Conservation (phyloP, 2,797 vertebrate species). For the Antennarius maculatus region DNA sequence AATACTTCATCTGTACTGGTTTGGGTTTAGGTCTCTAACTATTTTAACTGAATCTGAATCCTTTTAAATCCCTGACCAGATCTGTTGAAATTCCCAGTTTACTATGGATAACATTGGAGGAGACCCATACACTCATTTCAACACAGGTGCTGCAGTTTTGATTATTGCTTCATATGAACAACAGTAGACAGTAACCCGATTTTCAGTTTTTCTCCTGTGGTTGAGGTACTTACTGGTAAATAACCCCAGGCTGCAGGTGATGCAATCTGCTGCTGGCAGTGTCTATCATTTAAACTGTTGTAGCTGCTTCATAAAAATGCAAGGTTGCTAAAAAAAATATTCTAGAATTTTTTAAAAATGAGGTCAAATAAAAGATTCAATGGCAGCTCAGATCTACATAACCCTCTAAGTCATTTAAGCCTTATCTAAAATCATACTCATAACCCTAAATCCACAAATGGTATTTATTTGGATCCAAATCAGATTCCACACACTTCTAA, state of each 20-base stretch:
- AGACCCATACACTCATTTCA: neutral
- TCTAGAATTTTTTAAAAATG: neutral
- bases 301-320: too few relatives aligned
- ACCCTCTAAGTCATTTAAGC: too few relatives aligned
- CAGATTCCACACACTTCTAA: too few relatives aligned
- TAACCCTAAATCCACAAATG: too few relatives aligned
- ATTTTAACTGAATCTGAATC: neutral
- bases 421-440: too few relatives aligned
- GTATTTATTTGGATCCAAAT: too few relatives aligned
- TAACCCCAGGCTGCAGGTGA: constrained; percentile 21
- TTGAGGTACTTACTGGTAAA: constrained; percentile 19
- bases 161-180: constrained; percentile 9
- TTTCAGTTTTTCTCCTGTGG: constrained; percentile 15
- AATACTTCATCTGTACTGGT: constrained; percentile 9
- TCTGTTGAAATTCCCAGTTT: neutral
- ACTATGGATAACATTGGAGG: neutral
- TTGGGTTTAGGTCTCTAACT: neutral
- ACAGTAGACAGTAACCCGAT: constrained; percentile 13
- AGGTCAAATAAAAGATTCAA: neutral
- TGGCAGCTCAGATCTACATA: neutral
- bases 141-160: constrained; percentile 17
- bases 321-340: neutral
- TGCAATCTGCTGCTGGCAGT: constrained; percentile 38
- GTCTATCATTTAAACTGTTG: constrained; percentile 24
- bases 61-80: neutral